Percentiles rank a stretch among this genome's conserved stretches.
Conservation (phyloP, 2,797 vertebrate genomes). For the Rhinichthys osculus region DNA sequence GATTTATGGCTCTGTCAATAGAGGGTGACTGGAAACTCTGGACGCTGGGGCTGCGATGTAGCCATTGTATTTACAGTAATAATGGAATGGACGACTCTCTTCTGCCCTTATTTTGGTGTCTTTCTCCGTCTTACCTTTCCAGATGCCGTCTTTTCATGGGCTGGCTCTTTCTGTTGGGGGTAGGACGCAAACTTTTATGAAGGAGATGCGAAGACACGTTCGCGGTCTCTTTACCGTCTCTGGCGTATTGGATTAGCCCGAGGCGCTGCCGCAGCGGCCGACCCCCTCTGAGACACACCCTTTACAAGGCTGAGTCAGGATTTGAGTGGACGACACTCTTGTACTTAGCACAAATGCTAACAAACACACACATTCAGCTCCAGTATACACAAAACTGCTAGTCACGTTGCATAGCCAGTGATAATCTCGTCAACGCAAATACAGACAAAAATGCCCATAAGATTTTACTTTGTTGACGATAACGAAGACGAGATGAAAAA, state of each 20-base stretch:
- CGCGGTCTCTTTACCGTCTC: conserved; percentile 30
- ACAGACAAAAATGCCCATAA: not conserved
- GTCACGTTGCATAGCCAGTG: not conserved
- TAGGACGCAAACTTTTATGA: conserved; percentile 53
- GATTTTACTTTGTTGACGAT: not conserved
- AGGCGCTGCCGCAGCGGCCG: conserved; percentile 55
- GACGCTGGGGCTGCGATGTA: conserved; percentile 75
- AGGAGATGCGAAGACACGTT: not conserved
- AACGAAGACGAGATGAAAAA: not conserved
- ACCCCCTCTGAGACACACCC: conserved; percentile 54
- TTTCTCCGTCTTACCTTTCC: conserved; percentile 25
- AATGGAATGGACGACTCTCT: conserved; percentile 77
- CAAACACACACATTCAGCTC: conserved; percentile 17
- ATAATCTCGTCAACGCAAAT: not conserved
- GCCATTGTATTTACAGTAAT: conserved; percentile 85
- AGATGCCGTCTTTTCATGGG: not conserved
- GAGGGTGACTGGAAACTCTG: conserved; percentile 80
- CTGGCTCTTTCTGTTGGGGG: conserved; percentile 45
- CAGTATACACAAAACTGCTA: conserved; percentile 20
- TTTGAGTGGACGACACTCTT: conserved; percentile 22
- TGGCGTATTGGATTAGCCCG: conserved; percentile 62
- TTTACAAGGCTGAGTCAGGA: conserved; percentile 52
- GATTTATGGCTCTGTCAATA: conserved; percentile 94
- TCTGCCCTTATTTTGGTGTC: conserved; percentile 60
- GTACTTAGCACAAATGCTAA: conserved; percentile 20